phyloP scores from a whole-genome alignment of 2,888 invertebrate genomes.

The Trissolcus japonicus region DNA sequence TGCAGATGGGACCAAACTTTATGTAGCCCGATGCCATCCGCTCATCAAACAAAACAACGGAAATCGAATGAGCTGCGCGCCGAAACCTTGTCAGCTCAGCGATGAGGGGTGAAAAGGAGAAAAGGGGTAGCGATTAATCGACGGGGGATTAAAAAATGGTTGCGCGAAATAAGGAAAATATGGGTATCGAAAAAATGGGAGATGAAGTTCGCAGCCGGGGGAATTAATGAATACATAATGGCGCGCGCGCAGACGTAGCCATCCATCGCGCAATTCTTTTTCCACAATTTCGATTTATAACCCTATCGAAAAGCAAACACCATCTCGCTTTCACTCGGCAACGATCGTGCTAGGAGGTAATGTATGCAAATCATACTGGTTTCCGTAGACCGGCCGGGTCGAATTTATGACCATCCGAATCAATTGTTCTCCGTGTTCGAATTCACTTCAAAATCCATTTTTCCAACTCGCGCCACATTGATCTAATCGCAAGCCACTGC shows the following conservation, averaged over 20 bases:
- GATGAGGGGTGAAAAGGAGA: neutral
- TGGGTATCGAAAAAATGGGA: constrained; percentile 29
- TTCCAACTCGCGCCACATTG: constrained; percentile 56
- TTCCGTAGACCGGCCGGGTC: constrained; percentile 50
- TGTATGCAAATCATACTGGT: constrained; percentile 60
- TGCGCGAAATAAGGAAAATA: constrained; percentile 11
- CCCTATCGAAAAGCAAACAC: constrained; percentile 26
- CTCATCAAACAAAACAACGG: constrained; percentile 31
- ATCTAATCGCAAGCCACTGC: constrained; percentile 55
- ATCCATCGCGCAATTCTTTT: constrained; percentile 44
- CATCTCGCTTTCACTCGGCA: constrained; percentile 26
- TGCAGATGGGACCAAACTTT: constrained; percentile 32
- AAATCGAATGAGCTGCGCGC: constrained; percentile 15
- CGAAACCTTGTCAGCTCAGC: neutral
- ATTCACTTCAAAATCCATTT: constrained; percentile 59
- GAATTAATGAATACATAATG: constrained; percentile 56
- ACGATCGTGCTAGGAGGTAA: constrained; percentile 53
- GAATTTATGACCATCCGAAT: constrained; percentile 58
- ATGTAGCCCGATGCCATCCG: constrained; percentile 39
- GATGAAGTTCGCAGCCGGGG: constrained; percentile 30
- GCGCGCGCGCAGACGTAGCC: constrained; percentile 31
- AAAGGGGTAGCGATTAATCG: neutral
- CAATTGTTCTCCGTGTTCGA: constrained; percentile 58
- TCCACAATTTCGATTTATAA: constrained; percentile 48
- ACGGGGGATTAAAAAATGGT: neutral